Evolutionary conservation across 2,113 vertebrate genomes (phyloP), one percentile per base, ranked within the genome.

Genomic region (Pyrgilauda ruficollis): DNA sequence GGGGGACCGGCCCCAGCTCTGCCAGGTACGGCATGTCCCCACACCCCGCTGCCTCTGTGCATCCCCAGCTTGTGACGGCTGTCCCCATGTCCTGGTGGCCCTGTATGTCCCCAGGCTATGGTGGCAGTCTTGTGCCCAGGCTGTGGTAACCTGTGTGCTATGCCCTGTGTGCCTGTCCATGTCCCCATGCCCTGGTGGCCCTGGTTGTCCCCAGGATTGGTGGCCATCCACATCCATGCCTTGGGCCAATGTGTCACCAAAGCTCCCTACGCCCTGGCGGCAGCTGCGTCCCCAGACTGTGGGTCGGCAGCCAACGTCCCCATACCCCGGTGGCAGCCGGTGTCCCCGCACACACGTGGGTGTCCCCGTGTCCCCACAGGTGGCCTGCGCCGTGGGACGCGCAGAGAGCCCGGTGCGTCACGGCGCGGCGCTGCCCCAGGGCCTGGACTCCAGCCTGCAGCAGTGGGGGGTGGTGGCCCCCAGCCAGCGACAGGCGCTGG

Each of bases 1-100:
- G 95, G 94, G 95, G 63, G 90, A 94, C 79, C 95, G 89, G 33
- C 95, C 94, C 44, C 95, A 91, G 62, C 84, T 95, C 87, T 95
- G 89, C 72, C 94, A 96, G 95, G 95, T 96, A 93, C 1, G 12
- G 33, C 3, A 5, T 1, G 47, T 47, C 63, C 53, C 61, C 61
- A 21, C n/a, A 16, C 22, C 33, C 47, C 10, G n/a, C 20, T 15
- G 62, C 20, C 46, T 28, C 70, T 10, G 9, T 2, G 8, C 41
- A 24, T 47, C 78, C 62, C 41, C 63, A 43, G 0, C 6, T 22
- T 13, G 6, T 0, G n/a, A 17, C 4, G 26, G n/a, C 39, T 10
- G 5, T 17, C 10, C 46, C 52, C 26, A 11, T 3, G 33, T 12
- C 31, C 11, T 10, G 35, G 30, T 27, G n/a, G 41, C 27, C 20